Conservation (phyloP, 2,888 invertebrate species). For the Venusia cambrica region DNA sequence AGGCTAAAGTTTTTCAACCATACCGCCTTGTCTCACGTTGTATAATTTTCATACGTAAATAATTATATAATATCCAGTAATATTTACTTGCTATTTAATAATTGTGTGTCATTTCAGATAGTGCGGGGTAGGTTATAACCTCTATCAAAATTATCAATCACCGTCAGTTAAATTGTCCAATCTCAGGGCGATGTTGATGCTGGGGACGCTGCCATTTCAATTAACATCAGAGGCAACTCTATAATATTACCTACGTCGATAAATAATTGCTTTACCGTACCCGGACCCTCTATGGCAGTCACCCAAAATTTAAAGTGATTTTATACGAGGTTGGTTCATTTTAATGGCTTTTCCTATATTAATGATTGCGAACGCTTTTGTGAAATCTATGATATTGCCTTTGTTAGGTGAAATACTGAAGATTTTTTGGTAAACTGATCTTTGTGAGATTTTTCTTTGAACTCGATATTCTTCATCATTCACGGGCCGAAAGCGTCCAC, state of each 20-base stretch:
- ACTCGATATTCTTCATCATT: no score
- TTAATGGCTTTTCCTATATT: constrained; percentile 19
- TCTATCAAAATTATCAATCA: constrained; percentile 65
- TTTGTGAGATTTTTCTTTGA: no score
- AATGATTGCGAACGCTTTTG: constrained; percentile 4
- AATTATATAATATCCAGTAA: no score
- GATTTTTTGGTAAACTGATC: no score
- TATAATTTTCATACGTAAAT: no score
- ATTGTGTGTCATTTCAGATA: constrained; percentile 28
- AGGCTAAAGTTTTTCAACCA: no score
- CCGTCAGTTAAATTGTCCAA: constrained; percentile 58
- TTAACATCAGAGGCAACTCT: constrained; percentile 47
- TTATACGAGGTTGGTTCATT: constrained; percentile 18
- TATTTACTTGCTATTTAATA: no score
- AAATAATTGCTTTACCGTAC: constrained; percentile 35
- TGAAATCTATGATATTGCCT: constrained; percentile 1
- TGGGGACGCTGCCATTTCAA: constrained; percentile 54
- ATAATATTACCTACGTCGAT: constrained; percentile 36
- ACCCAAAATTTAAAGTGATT: constrained; percentile 22
- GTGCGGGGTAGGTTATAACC: constrained; percentile 39
- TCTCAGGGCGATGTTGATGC: constrained; percentile 43
- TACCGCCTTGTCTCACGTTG: no score
- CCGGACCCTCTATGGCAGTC: constrained; percentile 22
- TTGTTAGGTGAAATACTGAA: constrained; percentile 4
- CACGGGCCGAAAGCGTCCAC: no score